These are phyloP conservation scores for Anoplius nigerrimus DNA, from an alignment of 2,888 invertebrate species.

Conservation along the genomic window DNA sequence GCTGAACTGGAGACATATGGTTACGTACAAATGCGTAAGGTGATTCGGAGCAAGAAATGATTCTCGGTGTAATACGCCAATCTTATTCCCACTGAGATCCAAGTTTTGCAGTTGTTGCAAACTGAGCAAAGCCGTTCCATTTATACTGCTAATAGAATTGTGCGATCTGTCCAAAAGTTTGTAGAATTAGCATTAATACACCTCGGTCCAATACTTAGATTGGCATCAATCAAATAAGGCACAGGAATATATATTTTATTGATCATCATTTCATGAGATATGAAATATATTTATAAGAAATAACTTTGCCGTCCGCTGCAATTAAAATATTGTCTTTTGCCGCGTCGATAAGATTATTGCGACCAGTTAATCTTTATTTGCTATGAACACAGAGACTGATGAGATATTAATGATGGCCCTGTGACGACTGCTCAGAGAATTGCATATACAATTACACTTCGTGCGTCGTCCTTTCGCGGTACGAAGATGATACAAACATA, in stretches of 20 bases:
- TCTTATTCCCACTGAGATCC: constrained; percentile 81
- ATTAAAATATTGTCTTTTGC: no score
- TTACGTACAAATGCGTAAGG: constrained; percentile 76
- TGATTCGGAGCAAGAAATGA: constrained; percentile 79
- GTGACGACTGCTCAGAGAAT: no score
- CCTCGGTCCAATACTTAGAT: neutral
- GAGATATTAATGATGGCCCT: no score
- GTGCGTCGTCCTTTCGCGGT: no score
- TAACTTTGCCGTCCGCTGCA: no score
- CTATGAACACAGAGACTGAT: no score
- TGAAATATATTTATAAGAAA: neutral
- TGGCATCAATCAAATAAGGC: no score
- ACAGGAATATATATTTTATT: neutral
- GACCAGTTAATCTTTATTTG: no score
- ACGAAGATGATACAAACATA: no score
- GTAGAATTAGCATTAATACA: neutral
- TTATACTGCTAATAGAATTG: constrained; percentile 76
- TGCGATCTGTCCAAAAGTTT: constrained; percentile 73
- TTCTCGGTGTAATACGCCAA: constrained; percentile 77
- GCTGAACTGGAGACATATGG: neutral
- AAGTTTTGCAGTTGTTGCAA: constrained; percentile 78
- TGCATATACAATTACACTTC: no score
- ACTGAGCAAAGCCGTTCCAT: constrained; percentile 75
- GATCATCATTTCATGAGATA: constrained; percentile 1
- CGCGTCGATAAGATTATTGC: no score